Base-by-base conservation (phyloP, 2,113 vertebrate genomes). In the Apus apus region DNA sequence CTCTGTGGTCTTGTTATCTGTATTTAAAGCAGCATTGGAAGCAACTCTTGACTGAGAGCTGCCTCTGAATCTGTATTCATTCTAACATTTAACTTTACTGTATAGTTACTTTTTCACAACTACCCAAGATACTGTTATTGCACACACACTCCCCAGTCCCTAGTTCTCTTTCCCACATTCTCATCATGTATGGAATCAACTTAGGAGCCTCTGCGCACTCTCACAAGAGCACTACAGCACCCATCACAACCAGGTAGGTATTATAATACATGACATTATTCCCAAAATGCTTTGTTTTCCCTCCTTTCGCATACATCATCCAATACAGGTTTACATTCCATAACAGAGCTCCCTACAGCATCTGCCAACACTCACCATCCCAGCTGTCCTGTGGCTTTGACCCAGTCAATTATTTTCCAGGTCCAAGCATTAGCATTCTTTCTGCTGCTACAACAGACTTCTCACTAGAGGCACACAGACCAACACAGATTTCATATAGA, bases 301-400 rank as follows among this genome's bases (percentile, higher is more conserved):
- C 34, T 51, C 45, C 32, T 30, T 50, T 32, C 8, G 4, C 45
- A 62, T 4, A 6, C 9, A 21, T 4, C 13, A 14, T 90, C 46
- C 26, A 22, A 36, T 11, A 51, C 0, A 15, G 13, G 26, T 48
- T 53, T 46, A 27, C 14, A 74, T 8, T n/a, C 1, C 1, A 8
- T 43, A 48, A 18, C 72, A 84, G 53, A 80, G 32, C 6, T 65
- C 58, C 25, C 43, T 46, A 26, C 8, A 46, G 67, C 72, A 83
- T 20, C 82, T 79, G 45, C 48, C 75, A 64, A 4, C 9, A 1
- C 5, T 26, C 38, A 15, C 23, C 19, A 60, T 61, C 71, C 62
- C 62, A 32, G 11, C 10, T 8, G 7, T 16, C 32, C 45, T 2
- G 0, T 11, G 54, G 5, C 22, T 79, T 64, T 58, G 38, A 34